These are phyloP conservation scores for Diabrotica virgifera DNA, from an alignment of 1,140 invertebrate species.

Conservation along the genomic window DNA sequence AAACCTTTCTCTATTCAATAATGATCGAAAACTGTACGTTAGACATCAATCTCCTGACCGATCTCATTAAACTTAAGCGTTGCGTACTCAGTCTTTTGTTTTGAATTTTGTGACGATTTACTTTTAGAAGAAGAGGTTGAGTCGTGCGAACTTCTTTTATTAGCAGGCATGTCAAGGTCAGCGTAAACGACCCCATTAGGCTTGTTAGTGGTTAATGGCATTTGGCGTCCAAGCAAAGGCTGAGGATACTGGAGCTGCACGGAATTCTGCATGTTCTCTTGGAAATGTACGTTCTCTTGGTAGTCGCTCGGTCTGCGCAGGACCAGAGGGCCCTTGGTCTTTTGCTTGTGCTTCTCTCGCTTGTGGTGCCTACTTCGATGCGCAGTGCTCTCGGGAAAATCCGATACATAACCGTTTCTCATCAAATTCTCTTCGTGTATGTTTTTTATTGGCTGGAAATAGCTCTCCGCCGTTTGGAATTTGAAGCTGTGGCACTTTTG, in stretches of 20 bases:
- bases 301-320: slow-evolving; percentile 41
- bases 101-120: slow-evolving; percentile 36
- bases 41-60: slow-evolving; percentile 74
- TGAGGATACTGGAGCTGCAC: slow-evolving; percentile 48
- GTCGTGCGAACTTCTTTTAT: slow-evolving; percentile 29
- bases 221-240: slow-evolving; percentile 33
- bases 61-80: slow-evolving; percentile 76
- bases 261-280: slow-evolving; percentile 44
- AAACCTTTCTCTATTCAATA: slow-evolving; percentile 31
- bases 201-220: slow-evolving; percentile 20
- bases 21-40: slow-evolving; percentile 40
- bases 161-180: slow-evolving; percentile 45
- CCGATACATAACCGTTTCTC: slow-evolving; percentile 50
- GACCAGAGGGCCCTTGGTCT: slow-evolving; percentile 43
- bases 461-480: slow-evolving; percentile 60
- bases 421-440: slow-evolving; percentile 54
- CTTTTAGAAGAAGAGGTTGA: slow-evolving; percentile 24
- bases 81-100: slow-evolving; percentile 64
- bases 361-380: slow-evolving; percentile 31
- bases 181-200: slow-evolving; percentile 48
- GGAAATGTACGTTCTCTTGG: slow-evolving; percentile 42
- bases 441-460: slow-evolving; percentile 62
- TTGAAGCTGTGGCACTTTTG: slow-evolving; percentile 69
- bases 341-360: slow-evolving; percentile 40
- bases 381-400: slow-evolving; percentile 39